Base-by-base conservation (phyloP, 2,888 invertebrate species). In the Aricia artaxerxes region DNA sequence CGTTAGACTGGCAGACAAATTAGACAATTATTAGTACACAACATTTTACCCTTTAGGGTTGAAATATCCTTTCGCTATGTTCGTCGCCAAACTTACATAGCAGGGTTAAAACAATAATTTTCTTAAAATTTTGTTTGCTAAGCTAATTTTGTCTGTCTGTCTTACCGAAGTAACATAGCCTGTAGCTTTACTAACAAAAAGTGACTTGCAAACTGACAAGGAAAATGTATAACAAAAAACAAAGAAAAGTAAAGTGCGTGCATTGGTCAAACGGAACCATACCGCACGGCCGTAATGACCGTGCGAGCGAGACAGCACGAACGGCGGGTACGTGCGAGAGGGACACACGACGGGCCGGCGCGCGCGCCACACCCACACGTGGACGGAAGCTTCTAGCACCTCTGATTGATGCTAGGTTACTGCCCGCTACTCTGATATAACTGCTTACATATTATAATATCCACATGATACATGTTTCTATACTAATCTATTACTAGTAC, bases 351-450 rank as follows among this genome's bases (percentile, higher is more conserved):
- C 73, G 40, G 24, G 73, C 76, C 76, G 24, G 76, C 76, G 76
- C 76, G 16, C 76, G 76, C 76, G 76, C 49, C 88, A 35, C 87
- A 86, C 87, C 86, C 89, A 86, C 80, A 78, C 79, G 73, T 38
- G 49, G 81, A 90, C 90, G 91, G 92, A 92, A 91, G 89, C 89
- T 90, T 92, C 91, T 91, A 89, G 89, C 84, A 83, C 84, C 80
- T 84, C 82, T 86, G 88, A 90, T 88, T 86, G 85, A 88, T 88
- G 86, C 82, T 69, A 13, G 69, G 69, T 69, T 35, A 38, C 69
- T 69, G 69, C 38, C 69, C 69, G 69, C 69, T 35, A 35, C 24
- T 69, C 24, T 69, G 31, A 69, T 9, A 57, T 57, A 57, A 57
- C 57, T 57, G 57, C 16, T 57, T 57, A 40, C 40, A 40, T 40